phyloP scores from a whole-genome alignment of 1,140 invertebrate genomes.

The Apis florea region DNA sequence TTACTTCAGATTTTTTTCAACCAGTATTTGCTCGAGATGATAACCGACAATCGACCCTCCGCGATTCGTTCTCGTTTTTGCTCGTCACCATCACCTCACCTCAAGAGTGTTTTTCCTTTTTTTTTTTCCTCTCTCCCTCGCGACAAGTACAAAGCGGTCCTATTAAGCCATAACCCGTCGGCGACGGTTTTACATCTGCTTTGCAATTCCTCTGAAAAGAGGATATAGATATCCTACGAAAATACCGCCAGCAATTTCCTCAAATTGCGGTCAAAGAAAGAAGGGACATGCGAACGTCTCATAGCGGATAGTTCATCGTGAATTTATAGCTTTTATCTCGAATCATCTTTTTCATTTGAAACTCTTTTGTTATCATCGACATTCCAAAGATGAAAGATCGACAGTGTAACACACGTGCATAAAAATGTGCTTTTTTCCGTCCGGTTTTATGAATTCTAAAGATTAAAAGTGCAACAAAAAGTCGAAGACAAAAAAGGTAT shows the following conservation, averaged over 20 bases:
- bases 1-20: neutral
- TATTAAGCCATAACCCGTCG: constrained; percentile 40
- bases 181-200: constrained; percentile 33
- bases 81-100: constrained; percentile 4
- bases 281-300: neutral
- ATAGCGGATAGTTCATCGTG: constrained; percentile 15
- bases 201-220: constrained; percentile 20
- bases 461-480: neutral
- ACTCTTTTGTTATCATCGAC: neutral
- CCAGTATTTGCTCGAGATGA: neutral
- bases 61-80: constrained; percentile 10
- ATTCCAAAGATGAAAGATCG: too few species aligned
- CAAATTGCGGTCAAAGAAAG: constrained; percentile 1
- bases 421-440: neutral
- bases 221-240: neutral
- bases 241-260: constrained; percentile 22
- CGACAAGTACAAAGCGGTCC: constrained; percentile 39
- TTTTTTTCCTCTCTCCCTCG: neutral
- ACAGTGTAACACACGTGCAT: neutral
- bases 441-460: neutral
- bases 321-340: constrained; percentile 26
- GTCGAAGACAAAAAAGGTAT: neutral
- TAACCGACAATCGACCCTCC: neutral
- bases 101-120: neutral
- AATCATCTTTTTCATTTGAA: neutral